Base-by-base conservation (phyloP, 2,113 vertebrate genomes). In the Sterrhoptilus dennistouni region DNA sequence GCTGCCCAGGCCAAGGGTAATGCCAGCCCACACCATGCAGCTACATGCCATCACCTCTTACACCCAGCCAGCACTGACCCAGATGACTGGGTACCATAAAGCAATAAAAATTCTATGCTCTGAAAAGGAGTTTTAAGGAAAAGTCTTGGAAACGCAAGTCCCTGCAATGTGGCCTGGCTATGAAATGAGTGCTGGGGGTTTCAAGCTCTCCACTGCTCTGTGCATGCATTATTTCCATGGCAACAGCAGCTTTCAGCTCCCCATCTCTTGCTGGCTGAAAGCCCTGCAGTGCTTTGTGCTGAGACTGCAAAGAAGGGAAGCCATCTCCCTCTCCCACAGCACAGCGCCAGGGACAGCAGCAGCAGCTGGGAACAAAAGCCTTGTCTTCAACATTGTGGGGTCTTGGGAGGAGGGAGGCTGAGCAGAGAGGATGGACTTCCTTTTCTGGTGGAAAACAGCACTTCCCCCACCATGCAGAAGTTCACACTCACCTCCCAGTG, bases 271-370 rank as follows among this genome's bases (percentile, higher is more conserved):
- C 97, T 96, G 95, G 85, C 95, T 97, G 93, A 96, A 96, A 98
- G 95, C 91, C 83, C 98, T 81, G 98, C 98, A 98, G 97, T 83
- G 97, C 93, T 97, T 94, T 98, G 97, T 98, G 98, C 98, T 91
- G 89, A 97, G 98, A 98, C 97, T 98, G 97, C 97, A 97, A 96
- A 98, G 96, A 93, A 94, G 94, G 94, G 70, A 94, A 63, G 88
- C 24, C 3, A 50, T 45, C 25, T 78, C 60, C 45, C 47, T 60
- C 28, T 61, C 49, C 78, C 56, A 4, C 35, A 70, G 36, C 83
- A 35, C 18, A 0, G 83, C 13, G 4, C 94, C 50, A 45, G 92
- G 94, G 92, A 94, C 8, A 9, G 38, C 50, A 27, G 80, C 72
- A 53, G 79, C 95, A 95, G 91, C 78, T 13, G 6, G 54, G 72